A percentile compares a stretch with the other conserved stretches of the same genome.
Conservation (phyloP, 2,888 invertebrate species). For the Apamea sordens region DNA sequence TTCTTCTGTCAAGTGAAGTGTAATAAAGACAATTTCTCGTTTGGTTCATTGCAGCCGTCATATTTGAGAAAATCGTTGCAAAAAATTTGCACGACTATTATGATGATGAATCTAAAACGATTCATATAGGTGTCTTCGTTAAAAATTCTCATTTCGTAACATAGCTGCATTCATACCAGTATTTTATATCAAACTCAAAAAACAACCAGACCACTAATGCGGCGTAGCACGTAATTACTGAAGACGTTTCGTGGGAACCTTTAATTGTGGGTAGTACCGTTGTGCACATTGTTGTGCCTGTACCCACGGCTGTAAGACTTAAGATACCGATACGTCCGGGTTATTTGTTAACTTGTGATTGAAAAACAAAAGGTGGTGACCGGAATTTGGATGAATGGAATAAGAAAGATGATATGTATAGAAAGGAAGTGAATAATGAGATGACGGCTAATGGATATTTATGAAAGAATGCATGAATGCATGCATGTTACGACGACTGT, state of each 20-base stretch:
- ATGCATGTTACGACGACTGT: background rate
- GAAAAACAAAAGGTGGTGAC: constrained; percentile 38
- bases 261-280: constrained; percentile 63
- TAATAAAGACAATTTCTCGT: background rate
- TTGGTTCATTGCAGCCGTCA: background rate
- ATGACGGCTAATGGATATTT: background rate
- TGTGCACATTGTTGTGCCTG: constrained; percentile 53
- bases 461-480: background rate
- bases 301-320: constrained; percentile 57
- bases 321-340: constrained; percentile 53
- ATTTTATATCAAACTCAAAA: constrained; percentile 39
- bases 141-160: constrained; percentile 9
- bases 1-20: background rate
- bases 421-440: background rate
- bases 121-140: background rate
- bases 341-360: constrained; percentile 50
- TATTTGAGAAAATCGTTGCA: too few species aligned
- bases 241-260: constrained; percentile 61
- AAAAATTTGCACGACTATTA: background rate
- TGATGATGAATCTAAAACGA: background rate
- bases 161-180: constrained; percentile 6
- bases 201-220: constrained; percentile 47
- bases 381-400: constrained; percentile 17
- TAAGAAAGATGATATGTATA: background rate
- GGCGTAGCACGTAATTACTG: constrained; percentile 58